These are phyloP conservation scores for Platycheirus rosarum DNA, from an alignment of 2,888 invertebrate genomes.

Conservation along the genomic window DNA sequence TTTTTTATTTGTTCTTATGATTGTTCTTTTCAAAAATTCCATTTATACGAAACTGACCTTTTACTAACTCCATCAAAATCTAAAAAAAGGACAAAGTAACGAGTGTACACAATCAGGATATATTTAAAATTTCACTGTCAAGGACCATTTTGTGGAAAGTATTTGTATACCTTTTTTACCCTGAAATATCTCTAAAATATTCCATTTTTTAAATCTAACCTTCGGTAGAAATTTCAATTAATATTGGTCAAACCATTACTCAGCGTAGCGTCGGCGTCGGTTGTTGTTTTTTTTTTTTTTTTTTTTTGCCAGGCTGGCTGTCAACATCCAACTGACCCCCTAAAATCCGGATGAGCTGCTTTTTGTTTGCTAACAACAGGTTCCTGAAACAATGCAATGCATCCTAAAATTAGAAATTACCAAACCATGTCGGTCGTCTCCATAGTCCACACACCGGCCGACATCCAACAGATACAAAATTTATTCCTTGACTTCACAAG, in stretches of 20 bases:
- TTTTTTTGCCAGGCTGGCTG: too few relatives aligned
- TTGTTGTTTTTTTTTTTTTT: too few relatives aligned
- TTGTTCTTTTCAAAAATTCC: too few relatives aligned
- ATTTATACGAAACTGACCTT: constrained; percentile 11
- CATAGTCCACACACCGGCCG: not conserved
- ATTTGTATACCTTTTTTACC: too few relatives aligned
- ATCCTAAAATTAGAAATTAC: constrained; percentile 15
- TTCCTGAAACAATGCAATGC: constrained; percentile 15
- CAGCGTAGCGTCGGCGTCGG: not conserved
- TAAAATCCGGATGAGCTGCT: constrained; percentile 1
- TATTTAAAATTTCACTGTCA: too few relatives aligned
- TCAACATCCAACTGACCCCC: not conserved
- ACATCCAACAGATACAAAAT: not conserved
- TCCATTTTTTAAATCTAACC: too few relatives aligned
- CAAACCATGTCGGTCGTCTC: not conserved
- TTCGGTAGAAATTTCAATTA: too few relatives aligned
- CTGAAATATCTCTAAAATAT: too few relatives aligned
- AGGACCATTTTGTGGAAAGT: too few relatives aligned
- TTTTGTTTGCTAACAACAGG: constrained; percentile 11
- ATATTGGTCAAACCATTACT: too few relatives aligned
- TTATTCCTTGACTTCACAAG: not conserved
- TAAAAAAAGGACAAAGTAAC: constrained; percentile 9
- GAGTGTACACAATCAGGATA: too few relatives aligned
- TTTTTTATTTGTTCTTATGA: too few relatives aligned
- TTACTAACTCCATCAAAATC: not conserved